phyloP scores from a whole-genome alignment of 2,888 invertebrate species.

The Nomada fucata region DNA sequence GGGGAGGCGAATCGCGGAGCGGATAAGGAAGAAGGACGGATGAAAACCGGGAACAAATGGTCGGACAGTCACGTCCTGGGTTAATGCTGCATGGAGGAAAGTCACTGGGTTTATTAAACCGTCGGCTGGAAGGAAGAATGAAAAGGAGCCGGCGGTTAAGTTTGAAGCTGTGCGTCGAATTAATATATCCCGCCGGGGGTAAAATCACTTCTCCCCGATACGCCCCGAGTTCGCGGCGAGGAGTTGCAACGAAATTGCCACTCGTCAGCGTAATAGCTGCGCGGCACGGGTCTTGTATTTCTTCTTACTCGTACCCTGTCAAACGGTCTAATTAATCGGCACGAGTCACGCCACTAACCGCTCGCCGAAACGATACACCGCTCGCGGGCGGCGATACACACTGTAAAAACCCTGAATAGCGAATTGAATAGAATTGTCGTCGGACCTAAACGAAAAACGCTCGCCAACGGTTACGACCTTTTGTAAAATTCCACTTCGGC shows the following conservation, averaged over 20 bases:
- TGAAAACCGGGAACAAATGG: constrained; percentile 68
- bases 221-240: neutral
- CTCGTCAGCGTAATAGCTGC: neutral
- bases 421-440: neutral
- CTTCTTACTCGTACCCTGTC: constrained; percentile 14
- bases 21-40: constrained; percentile 60
- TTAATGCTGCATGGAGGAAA: constrained; percentile 81
- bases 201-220: constrained; percentile 12
- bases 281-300: constrained; percentile 5
- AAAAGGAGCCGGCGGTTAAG: constrained; percentile 68
- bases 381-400: too few species aligned
- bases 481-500: constrained; percentile 62
- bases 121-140: constrained; percentile 65
- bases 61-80: constrained; percentile 78
- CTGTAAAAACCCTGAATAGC: neutral
- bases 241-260: neutral
- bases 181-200: constrained; percentile 53
- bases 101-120: constrained; percentile 80
- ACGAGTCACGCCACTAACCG: too few species aligned
- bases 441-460: constrained; percentile 17
- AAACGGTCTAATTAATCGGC: constrained; percentile 32
- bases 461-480: constrained; percentile 50
- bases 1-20: constrained; percentile 46
- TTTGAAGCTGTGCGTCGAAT: constrained; percentile 68
- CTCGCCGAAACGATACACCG: constrained; percentile 16